These are phyloP conservation scores for Altica lythri DNA, from an alignment of 2,888 invertebrate species.

Conservation along the genomic window DNA sequence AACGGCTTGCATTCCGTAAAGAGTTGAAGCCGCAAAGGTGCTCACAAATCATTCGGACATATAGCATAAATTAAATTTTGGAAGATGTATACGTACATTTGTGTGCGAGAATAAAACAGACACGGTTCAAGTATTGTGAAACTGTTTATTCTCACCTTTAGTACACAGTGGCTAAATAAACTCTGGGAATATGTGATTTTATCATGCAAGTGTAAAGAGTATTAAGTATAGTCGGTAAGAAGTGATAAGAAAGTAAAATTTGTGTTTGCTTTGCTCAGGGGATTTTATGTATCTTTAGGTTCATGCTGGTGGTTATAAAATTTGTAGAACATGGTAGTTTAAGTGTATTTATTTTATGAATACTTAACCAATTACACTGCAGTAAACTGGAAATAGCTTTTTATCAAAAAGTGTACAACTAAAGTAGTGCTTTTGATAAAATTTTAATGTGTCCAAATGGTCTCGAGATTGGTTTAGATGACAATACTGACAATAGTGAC, in stretches of 20 bases:
- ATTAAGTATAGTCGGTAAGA: slow-evolving; percentile 5
- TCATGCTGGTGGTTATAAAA: too few relatives aligned
- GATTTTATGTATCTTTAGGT: slow-evolving; percentile 1
- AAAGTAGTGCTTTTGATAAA: too few relatives aligned
- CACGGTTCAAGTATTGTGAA: slow-evolving; percentile 22
- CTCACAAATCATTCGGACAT: slow-evolving; percentile 46
- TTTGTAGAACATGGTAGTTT: too few relatives aligned
- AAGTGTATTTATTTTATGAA: too few relatives aligned
- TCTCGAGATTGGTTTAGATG: too few relatives aligned
- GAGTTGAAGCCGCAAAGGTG: slow-evolving; percentile 41
- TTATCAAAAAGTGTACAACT: too few relatives aligned
- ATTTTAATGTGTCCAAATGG: too few relatives aligned
- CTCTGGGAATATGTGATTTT: slow-evolving; percentile 1
- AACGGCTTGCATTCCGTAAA: slow-evolving; percentile 33
- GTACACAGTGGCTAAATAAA: slow-evolving; percentile 8
- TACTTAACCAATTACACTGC: too few relatives aligned
- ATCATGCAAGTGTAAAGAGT: slow-evolving; percentile 13
- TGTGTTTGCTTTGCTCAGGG: neutral
- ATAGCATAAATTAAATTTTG: slow-evolving; percentile 47
- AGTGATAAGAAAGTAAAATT: slow-evolving; percentile 4
- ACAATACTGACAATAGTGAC: too few relatives aligned
- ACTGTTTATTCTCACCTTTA: slow-evolving; percentile 23
- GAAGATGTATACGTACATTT: slow-evolving; percentile 36
- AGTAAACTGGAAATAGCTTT: too few relatives aligned
- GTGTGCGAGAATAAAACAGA: slow-evolving; percentile 13